These are phyloP conservation scores for Drosophila auraria DNA, from an alignment of 1,140 invertebrate genomes.

Conservation along the genomic window DNA sequence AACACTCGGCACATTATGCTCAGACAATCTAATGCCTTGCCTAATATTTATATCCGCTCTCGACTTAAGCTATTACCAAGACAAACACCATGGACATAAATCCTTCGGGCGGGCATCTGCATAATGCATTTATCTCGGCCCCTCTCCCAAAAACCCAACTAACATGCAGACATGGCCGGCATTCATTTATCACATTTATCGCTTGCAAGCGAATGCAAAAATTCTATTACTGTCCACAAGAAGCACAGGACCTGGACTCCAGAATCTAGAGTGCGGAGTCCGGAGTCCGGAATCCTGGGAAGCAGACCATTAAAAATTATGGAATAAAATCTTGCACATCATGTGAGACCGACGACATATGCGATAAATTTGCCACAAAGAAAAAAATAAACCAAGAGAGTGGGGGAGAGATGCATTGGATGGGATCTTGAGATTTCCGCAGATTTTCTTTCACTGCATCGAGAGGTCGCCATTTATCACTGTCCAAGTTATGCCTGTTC, in stretches of 20 bases:
- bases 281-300: slow-evolving; percentile 49
- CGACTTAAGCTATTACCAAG: slow-evolving; percentile 74
- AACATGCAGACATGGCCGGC: slow-evolving; percentile 46
- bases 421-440: slow-evolving; percentile 38
- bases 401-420: slow-evolving; percentile 53
- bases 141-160: slow-evolving; percentile 14
- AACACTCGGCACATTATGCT: slow-evolving; percentile 46
- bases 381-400: slow-evolving; percentile 32
- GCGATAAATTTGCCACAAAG: slow-evolving; percentile 73
- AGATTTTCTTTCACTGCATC: slow-evolving; percentile 59
- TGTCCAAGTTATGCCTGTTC: slow-evolving; percentile 52
- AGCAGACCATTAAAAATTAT: slow-evolving; percentile 81
- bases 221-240: slow-evolving; percentile 68
- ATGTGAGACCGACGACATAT: slow-evolving; percentile 82
- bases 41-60: slow-evolving; percentile 75
- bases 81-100: slow-evolving; percentile 72
- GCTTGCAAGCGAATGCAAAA: slow-evolving; percentile 76
- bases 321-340: slow-evolving; percentile 71
- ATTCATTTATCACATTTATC: slow-evolving; percentile 82
- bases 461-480: slow-evolving; percentile 69
- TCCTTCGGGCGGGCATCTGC: slow-evolving; percentile 62
- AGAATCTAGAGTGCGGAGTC: neutral
- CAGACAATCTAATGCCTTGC: slow-evolving; percentile 62
- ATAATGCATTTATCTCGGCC: slow-evolving; percentile 59
- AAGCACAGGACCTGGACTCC: slow-evolving; percentile 29